A percentile compares a stretch with the other conserved stretches of the same genome.
Evolutionary conservation across 2,113 vertebrate genomes (phyloP).

Genomic region (Tychaedon coryphoeus): DNA sequence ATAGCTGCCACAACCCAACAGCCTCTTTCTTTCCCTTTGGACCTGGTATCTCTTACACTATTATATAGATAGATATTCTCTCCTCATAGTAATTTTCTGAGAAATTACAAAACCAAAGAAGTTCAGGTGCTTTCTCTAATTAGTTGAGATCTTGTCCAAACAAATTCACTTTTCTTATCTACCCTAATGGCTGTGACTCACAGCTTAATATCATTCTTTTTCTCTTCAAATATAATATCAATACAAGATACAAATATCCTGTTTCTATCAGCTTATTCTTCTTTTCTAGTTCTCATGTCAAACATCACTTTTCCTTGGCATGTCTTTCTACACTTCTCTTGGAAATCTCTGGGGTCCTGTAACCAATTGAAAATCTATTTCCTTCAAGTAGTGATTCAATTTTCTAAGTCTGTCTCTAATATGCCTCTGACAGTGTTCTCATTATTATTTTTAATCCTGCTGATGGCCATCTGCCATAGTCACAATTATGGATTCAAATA

Average conservation of each 20-base stretch:
- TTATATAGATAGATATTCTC: not conserved
- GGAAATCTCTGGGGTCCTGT: not conserved
- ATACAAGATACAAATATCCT: not conserved
- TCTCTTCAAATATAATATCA: not conserved
- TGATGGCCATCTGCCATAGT: not conserved
- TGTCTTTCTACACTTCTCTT: not conserved
- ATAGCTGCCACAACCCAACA: not conserved
- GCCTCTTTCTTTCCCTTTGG: not conserved
- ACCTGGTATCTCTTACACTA: not conserved
- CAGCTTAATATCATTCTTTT: not conserved
- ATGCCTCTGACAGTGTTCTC: not conserved
- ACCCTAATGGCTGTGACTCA: not conserved
- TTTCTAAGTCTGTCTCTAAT: not conserved
- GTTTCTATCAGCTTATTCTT: not conserved
- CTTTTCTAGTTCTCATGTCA: not conserved
- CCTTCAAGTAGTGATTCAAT: not conserved
- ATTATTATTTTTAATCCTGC: not conserved
- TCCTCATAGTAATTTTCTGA: not conserved
- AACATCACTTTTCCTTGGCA: not conserved
- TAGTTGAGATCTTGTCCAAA: not conserved
- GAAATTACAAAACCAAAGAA: not conserved
- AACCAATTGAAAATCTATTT: slow-evolving; percentile 20
- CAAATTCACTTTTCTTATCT: not conserved
- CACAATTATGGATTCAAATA: not conserved
- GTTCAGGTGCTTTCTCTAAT: not conserved